Conservation (phyloP, 2,797 vertebrate species). For the Rhynchotus rufescens region DNA sequence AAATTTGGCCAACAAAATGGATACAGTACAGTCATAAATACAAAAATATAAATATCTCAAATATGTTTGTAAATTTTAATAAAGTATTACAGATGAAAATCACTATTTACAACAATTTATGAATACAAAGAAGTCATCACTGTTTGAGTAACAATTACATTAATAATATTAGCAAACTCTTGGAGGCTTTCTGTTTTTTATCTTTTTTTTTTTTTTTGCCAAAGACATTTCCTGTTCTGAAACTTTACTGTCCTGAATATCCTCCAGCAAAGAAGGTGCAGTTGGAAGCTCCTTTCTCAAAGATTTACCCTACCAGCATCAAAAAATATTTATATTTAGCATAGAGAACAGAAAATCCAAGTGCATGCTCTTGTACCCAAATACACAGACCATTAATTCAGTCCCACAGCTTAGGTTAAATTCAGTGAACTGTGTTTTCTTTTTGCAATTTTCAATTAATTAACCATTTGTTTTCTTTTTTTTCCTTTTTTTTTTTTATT, state of each 20-base stretch:
- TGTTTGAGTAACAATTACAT: not conserved
- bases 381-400: not conserved
- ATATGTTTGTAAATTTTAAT: not conserved
- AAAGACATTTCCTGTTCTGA: not conserved
- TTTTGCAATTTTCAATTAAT: not conserved
- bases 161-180: not conserved
- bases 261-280: not conserved
- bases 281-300: not conserved
- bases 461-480: rapidly evolving
- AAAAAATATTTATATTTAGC: not conserved
- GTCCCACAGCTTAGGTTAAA: not conserved
- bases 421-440: not conserved
- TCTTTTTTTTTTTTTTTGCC: not conserved
- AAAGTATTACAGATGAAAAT: not conserved
- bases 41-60: not conserved
- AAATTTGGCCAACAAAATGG: not conserved
- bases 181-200: not conserved
- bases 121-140: not conserved
- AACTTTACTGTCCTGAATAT: not conserved
- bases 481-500: not conserved
- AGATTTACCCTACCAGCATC: not conserved
- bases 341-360: not conserved
- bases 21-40: not conserved
- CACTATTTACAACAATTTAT: not conserved
- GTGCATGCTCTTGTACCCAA: not conserved